These are phyloP conservation scores for Spisula subtruncata DNA, from an alignment of 2,888 invertebrate genomes.

Conservation along the genomic window DNA sequence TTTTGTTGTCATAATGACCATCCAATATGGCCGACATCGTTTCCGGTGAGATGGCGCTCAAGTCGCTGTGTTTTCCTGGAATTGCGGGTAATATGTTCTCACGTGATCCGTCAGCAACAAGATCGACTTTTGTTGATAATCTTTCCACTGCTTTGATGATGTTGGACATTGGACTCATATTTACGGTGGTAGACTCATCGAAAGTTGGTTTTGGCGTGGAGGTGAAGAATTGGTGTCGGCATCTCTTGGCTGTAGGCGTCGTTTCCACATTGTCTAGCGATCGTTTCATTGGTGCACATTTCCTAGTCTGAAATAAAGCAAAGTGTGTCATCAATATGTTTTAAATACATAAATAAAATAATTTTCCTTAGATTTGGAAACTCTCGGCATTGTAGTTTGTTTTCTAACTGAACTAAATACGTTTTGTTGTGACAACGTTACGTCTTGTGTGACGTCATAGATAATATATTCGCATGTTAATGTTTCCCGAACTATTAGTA, in stretches of 20 bases:
- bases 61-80: slow-evolving; percentile 80
- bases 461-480: too few species aligned
- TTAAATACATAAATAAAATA: too few species aligned
- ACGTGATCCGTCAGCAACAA: slow-evolving; percentile 60
- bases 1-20: too few species aligned
- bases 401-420: too few species aligned
- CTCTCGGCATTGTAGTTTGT: too few species aligned
- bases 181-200: not conserved
- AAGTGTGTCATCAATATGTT: too few species aligned
- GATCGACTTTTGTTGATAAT: slow-evolving; percentile 51
- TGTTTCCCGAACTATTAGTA: not conserved
- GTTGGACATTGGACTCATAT: not conserved
- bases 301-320: too few species aligned
- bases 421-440: too few species aligned
- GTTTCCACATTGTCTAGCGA: not conserved
- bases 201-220: not conserved
- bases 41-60: slow-evolving; percentile 75
- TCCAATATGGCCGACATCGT: slow-evolving; percentile 92
- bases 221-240: not conserved
- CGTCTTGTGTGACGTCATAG: not conserved
- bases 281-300: not conserved
- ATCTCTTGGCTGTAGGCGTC: not conserved
- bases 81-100: slow-evolving; percentile 80
- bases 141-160: slow-evolving; percentile 53
- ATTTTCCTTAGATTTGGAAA: too few species aligned